Evolutionary conservation across 64 coral and sea anemone genomes (phyloP).

Genomic region (Montipora efflorescens): DNA sequence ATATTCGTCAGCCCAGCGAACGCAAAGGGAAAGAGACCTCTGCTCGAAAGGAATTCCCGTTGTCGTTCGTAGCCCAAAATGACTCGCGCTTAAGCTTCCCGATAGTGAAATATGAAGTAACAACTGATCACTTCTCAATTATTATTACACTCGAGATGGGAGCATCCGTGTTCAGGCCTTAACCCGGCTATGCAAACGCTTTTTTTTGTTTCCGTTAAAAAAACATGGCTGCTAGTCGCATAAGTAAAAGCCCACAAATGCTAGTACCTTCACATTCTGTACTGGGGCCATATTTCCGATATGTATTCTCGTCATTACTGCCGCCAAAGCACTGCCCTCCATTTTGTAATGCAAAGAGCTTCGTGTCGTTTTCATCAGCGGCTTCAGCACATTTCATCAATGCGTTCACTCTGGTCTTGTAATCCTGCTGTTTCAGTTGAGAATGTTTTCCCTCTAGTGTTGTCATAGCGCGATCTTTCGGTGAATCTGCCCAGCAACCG

Average conservation of each 20-base stretch:
- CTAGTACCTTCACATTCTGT: constrained; percentile 47
- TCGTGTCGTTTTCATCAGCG: constrained; percentile 52
- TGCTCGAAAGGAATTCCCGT: too few relatives aligned
- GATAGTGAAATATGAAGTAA: too few relatives aligned
- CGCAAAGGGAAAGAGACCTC: too few relatives aligned
- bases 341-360: constrained; percentile 79
- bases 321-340: constrained; percentile 83
- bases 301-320: constrained; percentile 47
- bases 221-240: too few relatives aligned
- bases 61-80: too few relatives aligned
- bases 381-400: constrained; percentile 86
- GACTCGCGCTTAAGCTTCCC: too few relatives aligned
- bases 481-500: constrained; percentile 75
- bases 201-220: too few relatives aligned
- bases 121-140: too few relatives aligned
- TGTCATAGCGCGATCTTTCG: constrained; percentile 33
- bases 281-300: constrained; percentile 66
- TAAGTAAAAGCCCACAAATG: background rate
- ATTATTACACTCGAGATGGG: too few relatives aligned
- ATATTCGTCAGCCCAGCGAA: too few relatives aligned
- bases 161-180: too few relatives aligned
- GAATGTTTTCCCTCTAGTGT: constrained; percentile 60
- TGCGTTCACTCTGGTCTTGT: constrained; percentile 67
- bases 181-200: too few relatives aligned
- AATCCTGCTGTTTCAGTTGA: constrained; percentile 58